Percentiles rank a stretch among this genome's conserved stretches.
phyloP scores from a whole-genome alignment of 2,797 vertebrate genomes.

The Octomys mimax region DNA sequence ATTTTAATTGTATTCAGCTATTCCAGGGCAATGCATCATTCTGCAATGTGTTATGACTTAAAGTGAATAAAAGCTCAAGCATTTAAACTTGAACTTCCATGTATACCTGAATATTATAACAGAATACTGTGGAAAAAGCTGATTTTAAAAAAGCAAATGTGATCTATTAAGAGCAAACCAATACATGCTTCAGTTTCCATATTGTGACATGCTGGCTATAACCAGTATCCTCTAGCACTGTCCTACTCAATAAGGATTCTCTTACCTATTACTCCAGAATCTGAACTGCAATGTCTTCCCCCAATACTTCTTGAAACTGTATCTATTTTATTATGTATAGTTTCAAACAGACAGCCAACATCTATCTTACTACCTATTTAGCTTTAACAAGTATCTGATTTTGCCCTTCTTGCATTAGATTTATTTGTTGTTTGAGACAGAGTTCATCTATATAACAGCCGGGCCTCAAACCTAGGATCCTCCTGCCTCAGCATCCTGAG shows the following conservation, averaged over 20 bases:
- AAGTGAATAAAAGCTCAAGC: background rate
- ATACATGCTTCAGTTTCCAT: background rate
- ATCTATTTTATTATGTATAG: constrained; percentile 32
- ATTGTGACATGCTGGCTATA: background rate
- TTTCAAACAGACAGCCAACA: background rate
- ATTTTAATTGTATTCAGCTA: background rate
- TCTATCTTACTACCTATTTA: background rate
- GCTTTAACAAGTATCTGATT: background rate
- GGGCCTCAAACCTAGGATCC: background rate
- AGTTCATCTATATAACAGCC: background rate
- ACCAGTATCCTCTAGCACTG: background rate
- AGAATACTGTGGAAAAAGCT: constrained; percentile 1
- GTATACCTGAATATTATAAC: background rate
- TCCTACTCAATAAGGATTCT: constrained; percentile 17
- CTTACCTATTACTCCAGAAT: constrained; percentile 43
- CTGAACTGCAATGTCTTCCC: background rate
- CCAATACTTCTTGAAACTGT: background rate
- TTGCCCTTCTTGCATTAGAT: background rate
- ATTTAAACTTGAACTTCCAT: constrained; percentile 27
- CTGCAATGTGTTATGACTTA: background rate
- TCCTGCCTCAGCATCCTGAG: background rate
- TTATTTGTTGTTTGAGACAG: background rate
- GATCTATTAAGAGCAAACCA: background rate
- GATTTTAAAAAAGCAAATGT: background rate
- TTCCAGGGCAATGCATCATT: background rate